Evolutionary conservation across 2,113 vertebrate genomes (phyloP), one percentile per base, ranked within the genome.

Genomic region (Chaetura pelagica): DNA sequence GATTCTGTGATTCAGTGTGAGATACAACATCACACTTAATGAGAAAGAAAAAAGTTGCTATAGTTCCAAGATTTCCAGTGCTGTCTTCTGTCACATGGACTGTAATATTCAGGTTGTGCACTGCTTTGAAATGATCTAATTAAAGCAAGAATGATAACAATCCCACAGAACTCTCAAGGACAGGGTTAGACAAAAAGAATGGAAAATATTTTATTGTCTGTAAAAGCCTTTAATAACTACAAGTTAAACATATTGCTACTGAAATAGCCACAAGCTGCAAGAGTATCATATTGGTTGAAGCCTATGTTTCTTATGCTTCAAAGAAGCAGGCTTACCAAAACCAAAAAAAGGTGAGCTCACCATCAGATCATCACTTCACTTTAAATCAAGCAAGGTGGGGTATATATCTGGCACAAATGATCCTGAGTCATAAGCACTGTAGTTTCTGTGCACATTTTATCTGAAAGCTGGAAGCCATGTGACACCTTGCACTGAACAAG

Each of bases 281-380:
- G 30, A 77, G 12, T 5, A 59, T 21, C 44, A 52, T 0, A 0
- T 3, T 49, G 5, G 27, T 76, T 0, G 0, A 64, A 79, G 46
- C 5, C 34, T 63, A 13, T 12, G 12, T 24, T 79, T 49, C 51
- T 38, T 21, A 21, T 9, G 16, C 42, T 80, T 80, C 55, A 73
- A 58, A 79, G 30, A 89, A 52, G 2, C 30, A 83, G 51, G 23
- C 5, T 44, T 18, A 51, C 5, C 15, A 34, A 87, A 89, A 87
- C 20, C 20, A 24, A 9, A 21, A 79, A 64, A 68, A 69, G 17
- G 9, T 15, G 5, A 87, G 5, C 6, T 82, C 22, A 17, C 22
- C 59, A 54, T 35, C 42, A 76, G 30, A 66, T 62, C 71, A n/a
- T 27, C 5, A 24, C 30, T 88, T 92, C 67, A 38, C 40, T 90